Evolutionary conservation across 2,888 invertebrate genomes (phyloP).

Genomic region (Venustoraphidia nigricollis): DNA sequence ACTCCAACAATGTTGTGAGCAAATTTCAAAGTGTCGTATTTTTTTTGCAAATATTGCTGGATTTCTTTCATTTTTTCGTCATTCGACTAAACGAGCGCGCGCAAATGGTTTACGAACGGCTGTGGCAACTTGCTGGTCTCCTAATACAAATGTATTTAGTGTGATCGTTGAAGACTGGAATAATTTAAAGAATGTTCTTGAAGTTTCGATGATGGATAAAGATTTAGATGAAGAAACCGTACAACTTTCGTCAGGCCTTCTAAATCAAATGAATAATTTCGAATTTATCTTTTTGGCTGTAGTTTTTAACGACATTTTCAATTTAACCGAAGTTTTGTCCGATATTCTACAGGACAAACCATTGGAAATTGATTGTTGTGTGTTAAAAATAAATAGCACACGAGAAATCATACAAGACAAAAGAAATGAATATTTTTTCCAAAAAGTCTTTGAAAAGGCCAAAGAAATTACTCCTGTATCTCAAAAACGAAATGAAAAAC

Average conservation of each 20-base stretch:
- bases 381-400: constrained; percentile 9
- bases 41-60: constrained; percentile 13
- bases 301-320: constrained; percentile 13
- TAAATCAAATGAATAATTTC: constrained; percentile 12
- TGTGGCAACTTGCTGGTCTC: constrained; percentile 9
- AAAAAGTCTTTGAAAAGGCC: constrained; percentile 4
- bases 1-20: constrained; percentile 10
- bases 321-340: constrained; percentile 9
- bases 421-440: constrained; percentile 2
- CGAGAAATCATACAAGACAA: constrained; percentile 3
- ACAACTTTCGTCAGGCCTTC: constrained; percentile 9
- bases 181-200: constrained; percentile 11
- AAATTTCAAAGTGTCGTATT: constrained; percentile 10
- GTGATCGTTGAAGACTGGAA: constrained; percentile 12
- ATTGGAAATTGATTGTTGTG: constrained; percentile 12
- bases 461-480: neutral
- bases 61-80: constrained; percentile 12
- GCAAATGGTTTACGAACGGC: neutral
- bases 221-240: constrained; percentile 11
- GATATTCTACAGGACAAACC: constrained; percentile 10
- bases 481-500: neutral
- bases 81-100: constrained; percentile 9
- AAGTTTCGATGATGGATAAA: constrained; percentile 8
- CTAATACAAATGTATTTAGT: constrained; percentile 10
- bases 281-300: constrained; percentile 12